Base-by-base conservation (phyloP, 1,140 invertebrate species). In the Laodelphax striatellus region DNA sequence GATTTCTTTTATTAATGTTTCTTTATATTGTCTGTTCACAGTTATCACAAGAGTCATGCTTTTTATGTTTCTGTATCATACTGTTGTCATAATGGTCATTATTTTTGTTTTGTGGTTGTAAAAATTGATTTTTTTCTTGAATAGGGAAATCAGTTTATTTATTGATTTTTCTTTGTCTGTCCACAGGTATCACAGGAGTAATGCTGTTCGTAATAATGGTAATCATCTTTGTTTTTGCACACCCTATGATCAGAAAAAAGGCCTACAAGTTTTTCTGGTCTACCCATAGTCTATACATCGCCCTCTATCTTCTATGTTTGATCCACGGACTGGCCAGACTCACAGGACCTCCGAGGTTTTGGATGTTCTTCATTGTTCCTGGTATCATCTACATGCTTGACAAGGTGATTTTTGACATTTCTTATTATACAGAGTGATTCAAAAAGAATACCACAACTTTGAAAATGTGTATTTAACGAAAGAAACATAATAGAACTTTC, bases 221-320 rank as follows among this genome's bases (percentile, higher is more conserved):
- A 67, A 89, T 97, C 46, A 97, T 99, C 58, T 98, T 97, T 70
- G 88, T 97, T 0, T 99, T 99, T 72, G 94, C 97, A 0, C 94
- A 97, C 73, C 93, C 95, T 0, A 86, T 84, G 2, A 92, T 98
- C 28, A 79, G 97, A 3, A 91, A 94, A 69, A 88, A 91, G 67
- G 94, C 94, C 0, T 97, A 96, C 73, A 92, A 92, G 58, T 97
- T 92, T 74, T 99, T 99, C 75, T 98, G 96, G 92, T 83, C 87
- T 14, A 92, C 96, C n/a, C 97, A 99, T 72, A 89, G 91, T 19
- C 80, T 98, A 0, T 96, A 98, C 68, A 83, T 97, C 28, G 71
- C 90, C 0, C 76, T 99, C 2, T 99, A 98, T 69, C 82, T 90
- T 0, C 73, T 99, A 8, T 90, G 85, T 64, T 76, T 99, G 31